These are phyloP conservation scores for Bujurquina vittata DNA, from an alignment of 2,113 vertebrate species.

Conservation along the genomic window DNA sequence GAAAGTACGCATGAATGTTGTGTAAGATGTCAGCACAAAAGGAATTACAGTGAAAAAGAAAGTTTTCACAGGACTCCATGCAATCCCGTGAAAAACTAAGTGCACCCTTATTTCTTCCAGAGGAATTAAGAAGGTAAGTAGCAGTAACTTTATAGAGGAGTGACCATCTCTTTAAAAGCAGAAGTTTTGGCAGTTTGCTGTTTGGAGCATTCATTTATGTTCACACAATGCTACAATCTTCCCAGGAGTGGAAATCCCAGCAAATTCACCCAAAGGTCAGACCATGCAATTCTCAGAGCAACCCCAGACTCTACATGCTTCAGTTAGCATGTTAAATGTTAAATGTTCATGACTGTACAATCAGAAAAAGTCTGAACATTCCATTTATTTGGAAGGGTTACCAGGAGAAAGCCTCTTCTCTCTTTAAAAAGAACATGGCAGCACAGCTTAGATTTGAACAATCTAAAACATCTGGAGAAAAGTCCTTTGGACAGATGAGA, in stretches of 20 bases:
- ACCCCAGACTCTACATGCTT: too few relatives aligned
- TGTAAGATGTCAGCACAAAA: background rate
- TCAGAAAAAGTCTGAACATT: too few relatives aligned
- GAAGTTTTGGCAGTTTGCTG: background rate
- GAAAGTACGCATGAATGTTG: background rate
- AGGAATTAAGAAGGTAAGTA: background rate
- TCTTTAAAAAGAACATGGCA: background rate
- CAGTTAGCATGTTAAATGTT: too few relatives aligned
- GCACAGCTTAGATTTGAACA: background rate
- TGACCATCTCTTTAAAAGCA: background rate
- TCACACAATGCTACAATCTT: background rate
- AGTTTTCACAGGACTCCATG: background rate
- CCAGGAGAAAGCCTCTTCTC: background rate
- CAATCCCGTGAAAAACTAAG: background rate
- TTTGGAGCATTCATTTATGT: background rate
- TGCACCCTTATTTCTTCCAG: background rate
- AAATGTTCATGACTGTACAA: too few relatives aligned
- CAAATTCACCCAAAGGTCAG: background rate
- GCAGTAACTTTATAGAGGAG: background rate
- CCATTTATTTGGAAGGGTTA: background rate
- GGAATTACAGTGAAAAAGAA: background rate
- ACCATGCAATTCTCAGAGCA: background rate
- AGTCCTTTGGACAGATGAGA: too few relatives aligned
- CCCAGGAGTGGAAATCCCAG: background rate
- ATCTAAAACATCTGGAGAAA: background rate